Percentiles rank a stretch among this genome's conserved stretches.
Conservation (phyloP, 1,140 invertebrate genomes). For the Druon quercuslanigerum region DNA sequence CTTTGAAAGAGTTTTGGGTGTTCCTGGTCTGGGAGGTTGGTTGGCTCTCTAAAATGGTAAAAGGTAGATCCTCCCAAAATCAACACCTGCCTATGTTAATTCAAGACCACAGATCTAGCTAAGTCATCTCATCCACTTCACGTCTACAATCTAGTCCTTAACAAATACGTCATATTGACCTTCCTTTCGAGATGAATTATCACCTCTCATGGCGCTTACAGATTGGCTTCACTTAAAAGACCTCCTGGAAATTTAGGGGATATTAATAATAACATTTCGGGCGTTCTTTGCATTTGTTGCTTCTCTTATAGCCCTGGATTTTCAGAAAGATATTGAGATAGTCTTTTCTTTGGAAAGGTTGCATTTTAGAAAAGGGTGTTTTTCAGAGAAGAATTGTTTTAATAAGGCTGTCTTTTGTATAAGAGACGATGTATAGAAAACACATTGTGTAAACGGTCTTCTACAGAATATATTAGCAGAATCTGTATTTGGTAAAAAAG, state of each 20-base stretch:
- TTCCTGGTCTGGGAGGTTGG: neutral
- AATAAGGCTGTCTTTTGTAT: too few relatives aligned
- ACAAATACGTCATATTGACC: slow-evolving; percentile 51
- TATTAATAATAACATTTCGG: neutral
- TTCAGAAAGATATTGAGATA: too few relatives aligned
- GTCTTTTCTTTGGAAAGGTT: too few relatives aligned
- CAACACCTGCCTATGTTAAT: slow-evolving; percentile 63
- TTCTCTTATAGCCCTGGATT: neutral
- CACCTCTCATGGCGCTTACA: neutral
- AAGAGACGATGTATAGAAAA: too few relatives aligned
- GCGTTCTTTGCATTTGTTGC: neutral
- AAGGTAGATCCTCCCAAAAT: slow-evolving; percentile 62
- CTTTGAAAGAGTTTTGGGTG: neutral
- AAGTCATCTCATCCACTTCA: slow-evolving; percentile 51
- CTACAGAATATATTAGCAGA: too few relatives aligned
- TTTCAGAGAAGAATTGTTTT: too few relatives aligned
- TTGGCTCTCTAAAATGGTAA: slow-evolving; percentile 18
- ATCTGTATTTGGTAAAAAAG: too few relatives aligned
- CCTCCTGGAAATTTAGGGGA: neutral
- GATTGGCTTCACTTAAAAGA: neutral
- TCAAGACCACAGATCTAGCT: slow-evolving; percentile 53
- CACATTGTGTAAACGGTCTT: too few relatives aligned
- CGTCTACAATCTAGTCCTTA: slow-evolving; percentile 49
- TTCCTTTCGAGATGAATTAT: slow-evolving; percentile 24
- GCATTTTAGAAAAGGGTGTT: too few relatives aligned